Conservation (phyloP, 1,140 invertebrate genomes). For the Hycleus cichorii region DNA sequence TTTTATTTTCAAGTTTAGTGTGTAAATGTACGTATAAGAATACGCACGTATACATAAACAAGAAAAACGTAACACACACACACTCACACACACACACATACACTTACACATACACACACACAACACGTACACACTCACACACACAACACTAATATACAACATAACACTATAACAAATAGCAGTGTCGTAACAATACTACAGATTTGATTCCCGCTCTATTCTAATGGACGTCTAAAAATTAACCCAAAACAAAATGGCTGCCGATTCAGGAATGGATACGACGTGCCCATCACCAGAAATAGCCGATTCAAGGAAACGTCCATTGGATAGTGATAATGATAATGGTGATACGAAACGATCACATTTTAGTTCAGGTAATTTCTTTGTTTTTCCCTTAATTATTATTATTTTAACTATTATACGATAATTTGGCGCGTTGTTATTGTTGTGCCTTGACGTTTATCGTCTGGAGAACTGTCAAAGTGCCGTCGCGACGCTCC, state of each 20-base stretch:
- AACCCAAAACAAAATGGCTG: conserved; percentile 53
- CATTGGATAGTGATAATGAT: conserved; percentile 75
- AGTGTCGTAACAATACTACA: conserved; percentile 6
- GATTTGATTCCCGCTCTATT: conserved; percentile 21
- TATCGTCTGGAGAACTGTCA: neutral
- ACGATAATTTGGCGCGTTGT: too few relatives aligned
- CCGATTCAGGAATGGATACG: conserved; percentile 74
- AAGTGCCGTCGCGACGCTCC: conserved; percentile 1
- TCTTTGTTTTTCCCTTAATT: too few relatives aligned
- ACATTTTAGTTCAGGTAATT: conserved; percentile 77
- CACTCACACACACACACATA: too few relatives aligned
- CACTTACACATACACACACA: too few relatives aligned
- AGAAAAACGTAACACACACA: too few relatives aligned
- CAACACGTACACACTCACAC: too few relatives aligned
- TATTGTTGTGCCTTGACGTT: neutral
- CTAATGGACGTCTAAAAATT: conserved; percentile 29
- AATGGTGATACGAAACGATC: conserved; percentile 82
- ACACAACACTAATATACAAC: too few relatives aligned
- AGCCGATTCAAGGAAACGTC: conserved; percentile 76
- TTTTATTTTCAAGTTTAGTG: neutral
- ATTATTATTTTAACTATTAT: too few relatives aligned
- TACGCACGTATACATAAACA: neutral
- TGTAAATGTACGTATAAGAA: neutral
- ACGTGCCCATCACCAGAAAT: conserved; percentile 68
- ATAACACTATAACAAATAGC: neutral